Conservation (phyloP, 2,888 invertebrate species). For the Lasioglossum lativentre region DNA sequence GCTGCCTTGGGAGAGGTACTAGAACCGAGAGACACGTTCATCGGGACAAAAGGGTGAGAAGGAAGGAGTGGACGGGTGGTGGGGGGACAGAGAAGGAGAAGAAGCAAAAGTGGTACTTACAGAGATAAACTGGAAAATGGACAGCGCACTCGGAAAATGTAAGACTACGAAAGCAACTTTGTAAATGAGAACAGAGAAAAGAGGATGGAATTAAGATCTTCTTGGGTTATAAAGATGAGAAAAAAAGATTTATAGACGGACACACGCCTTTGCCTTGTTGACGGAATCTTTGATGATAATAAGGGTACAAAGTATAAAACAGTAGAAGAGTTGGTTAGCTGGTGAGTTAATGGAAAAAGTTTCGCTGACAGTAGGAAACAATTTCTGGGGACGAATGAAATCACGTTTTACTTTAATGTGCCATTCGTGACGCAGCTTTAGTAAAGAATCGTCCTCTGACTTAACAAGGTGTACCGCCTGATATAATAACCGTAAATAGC, state of each 20-base stretch:
- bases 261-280: constrained; percentile 13
- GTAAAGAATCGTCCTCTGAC: neutral
- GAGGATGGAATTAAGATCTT: constrained; percentile 18
- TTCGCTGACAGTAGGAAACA: neutral
- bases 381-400: constrained; percentile 7
- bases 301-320: neutral
- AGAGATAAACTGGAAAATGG: constrained; percentile 46
- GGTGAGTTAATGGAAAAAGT: constrained; percentile 8
- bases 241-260: neutral
- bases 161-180: constrained; percentile 49
- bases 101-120: constrained; percentile 34
- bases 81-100: neutral
- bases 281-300: constrained; percentile 16
- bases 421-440: neutral
- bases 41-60: constrained; percentile 6
- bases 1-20: constrained; percentile 22
- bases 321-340: neutral
- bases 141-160: constrained; percentile 53
- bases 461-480: neutral
- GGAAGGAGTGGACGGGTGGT: neutral
- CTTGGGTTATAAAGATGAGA: constrained; percentile 2
- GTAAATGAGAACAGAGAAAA: constrained; percentile 35
- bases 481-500: neutral
- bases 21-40: constrained; percentile 63
- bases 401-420: constrained; percentile 16